Percentiles rank a stretch among this genome's conserved stretches.
Conservation (phyloP, 2,113 vertebrate genomes). For the Cnemophilus loriae region DNA sequence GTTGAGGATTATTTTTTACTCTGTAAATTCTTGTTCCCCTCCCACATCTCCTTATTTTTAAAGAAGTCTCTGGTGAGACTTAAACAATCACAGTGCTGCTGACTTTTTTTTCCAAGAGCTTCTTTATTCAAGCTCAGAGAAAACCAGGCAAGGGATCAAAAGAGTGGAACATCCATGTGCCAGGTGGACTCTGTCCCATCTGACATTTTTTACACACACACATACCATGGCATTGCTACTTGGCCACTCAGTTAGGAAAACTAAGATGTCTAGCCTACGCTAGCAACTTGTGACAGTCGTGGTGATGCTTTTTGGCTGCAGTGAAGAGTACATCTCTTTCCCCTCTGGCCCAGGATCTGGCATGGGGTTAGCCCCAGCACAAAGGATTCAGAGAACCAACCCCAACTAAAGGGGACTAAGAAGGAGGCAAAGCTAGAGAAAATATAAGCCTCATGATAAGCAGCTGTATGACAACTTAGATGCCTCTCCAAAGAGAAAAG, state of each 20-base stretch:
- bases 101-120: not conserved
- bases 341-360: slow-evolving; percentile 38
- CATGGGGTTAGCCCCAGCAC: not conserved
- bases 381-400: slow-evolving; percentile 29
- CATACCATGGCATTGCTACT: slow-evolving; percentile 23
- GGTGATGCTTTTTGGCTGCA: slow-evolving; percentile 46
- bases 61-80: not conserved
- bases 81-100: not conserved
- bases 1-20: not conserved
- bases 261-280: not conserved
- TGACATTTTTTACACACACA: slow-evolving; percentile 60
- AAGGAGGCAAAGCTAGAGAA: slow-evolving; percentile 30
- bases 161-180: slow-evolving; percentile 16
- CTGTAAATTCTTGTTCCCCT: not conserved
- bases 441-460: not conserved
- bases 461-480: not conserved
- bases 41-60: not conserved
- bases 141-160: slow-evolving; percentile 55
- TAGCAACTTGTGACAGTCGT: slow-evolving; percentile 7
- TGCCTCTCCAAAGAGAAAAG: not conserved
- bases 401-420: not conserved
- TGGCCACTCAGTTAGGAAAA: slow-evolving; percentile 66
- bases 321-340: slow-evolving; percentile 39
- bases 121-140: slow-evolving; percentile 48
- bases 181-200: slow-evolving; percentile 59